A percentile compares a stretch with the other conserved stretches of the same genome.
Conservation (phyloP, 2,113 vertebrate species). For the Plecotus auritus region DNA sequence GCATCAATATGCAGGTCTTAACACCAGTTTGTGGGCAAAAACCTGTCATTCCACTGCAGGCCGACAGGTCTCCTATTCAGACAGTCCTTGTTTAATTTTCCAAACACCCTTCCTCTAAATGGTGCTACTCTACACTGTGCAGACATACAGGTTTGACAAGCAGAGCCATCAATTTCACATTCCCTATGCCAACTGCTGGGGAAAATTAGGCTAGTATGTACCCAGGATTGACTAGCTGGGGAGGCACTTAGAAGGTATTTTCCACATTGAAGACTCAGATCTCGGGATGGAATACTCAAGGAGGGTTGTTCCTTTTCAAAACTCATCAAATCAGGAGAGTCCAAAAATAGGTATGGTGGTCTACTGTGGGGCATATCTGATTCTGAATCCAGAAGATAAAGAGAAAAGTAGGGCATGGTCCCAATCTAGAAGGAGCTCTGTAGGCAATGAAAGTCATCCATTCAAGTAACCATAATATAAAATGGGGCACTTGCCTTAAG, state of each 20-base stretch:
- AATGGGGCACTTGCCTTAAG: neutral
- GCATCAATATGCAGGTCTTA: constrained; percentile 49
- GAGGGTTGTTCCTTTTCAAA: neutral
- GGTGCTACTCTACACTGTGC: neutral
- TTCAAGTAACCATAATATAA: neutral
- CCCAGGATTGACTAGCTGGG: neutral
- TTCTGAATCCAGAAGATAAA: neutral
- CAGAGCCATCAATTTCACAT: constrained; percentile 50
- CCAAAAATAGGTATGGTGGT: neutral
- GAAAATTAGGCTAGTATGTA: neutral
- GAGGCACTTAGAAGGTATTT: constrained; percentile 1
- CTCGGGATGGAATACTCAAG: neutral
- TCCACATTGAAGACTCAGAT: neutral
- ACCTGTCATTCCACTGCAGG: constrained; percentile 39
- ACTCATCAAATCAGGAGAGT: neutral
- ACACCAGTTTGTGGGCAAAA: constrained; percentile 54
- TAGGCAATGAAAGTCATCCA: neutral
- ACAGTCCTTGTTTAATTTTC: constrained; percentile 69
- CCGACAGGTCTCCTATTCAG: constrained; percentile 48
- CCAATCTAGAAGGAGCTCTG: neutral
- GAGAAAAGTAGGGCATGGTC: neutral
- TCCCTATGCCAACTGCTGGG: neutral
- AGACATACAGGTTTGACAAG: constrained; percentile 54
- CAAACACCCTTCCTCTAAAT: constrained; percentile 61
- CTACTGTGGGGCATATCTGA: neutral